Percentiles rank a stretch among this genome's conserved stretches.
These are phyloP conservation scores for Cotesia vestalis DNA, from an alignment of 1,140 invertebrate species.

Conservation along the genomic window DNA sequence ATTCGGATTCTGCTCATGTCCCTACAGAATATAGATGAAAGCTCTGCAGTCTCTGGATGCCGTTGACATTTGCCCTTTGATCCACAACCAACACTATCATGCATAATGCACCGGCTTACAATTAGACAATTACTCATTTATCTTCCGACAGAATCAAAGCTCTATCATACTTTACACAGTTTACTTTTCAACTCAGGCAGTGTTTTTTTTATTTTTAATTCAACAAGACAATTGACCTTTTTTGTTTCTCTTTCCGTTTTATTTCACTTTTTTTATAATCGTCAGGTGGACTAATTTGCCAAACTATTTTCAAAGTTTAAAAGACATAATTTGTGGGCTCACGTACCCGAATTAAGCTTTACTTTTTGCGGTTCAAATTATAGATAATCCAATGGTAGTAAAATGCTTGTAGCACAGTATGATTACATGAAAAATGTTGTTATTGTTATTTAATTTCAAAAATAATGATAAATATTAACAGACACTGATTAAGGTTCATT, in stretches of 20 bases:
- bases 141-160: slow-evolving; percentile 27
- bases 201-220: too few relatives aligned
- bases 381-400: slow-evolving; percentile 9
- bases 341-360: slow-evolving; percentile 1
- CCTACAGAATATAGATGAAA: slow-evolving; percentile 1
- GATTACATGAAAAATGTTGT: too few relatives aligned
- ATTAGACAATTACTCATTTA: slow-evolving; percentile 46
- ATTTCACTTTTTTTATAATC: too few relatives aligned
- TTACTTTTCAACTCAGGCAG: not conserved
- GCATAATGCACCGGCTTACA: slow-evolving; percentile 36
- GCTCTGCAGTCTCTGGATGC: slow-evolving; percentile 14
- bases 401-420: too few relatives aligned
- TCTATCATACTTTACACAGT: not conserved
- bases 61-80: slow-evolving; percentile 41
- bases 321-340: not conserved
- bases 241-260: too few relatives aligned
- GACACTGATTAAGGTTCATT: too few relatives aligned
- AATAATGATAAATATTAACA: too few relatives aligned
- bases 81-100: slow-evolving; percentile 30
- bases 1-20: not conserved
- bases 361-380: slow-evolving; percentile 24
- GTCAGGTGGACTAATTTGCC: too few relatives aligned
- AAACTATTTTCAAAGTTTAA: slow-evolving; percentile 1
- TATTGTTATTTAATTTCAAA: too few relatives aligned
- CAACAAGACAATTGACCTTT: too few relatives aligned